phyloP scores from a whole-genome alignment of 2,797 vertebrate species.

The Halcyon chelicuti region DNA sequence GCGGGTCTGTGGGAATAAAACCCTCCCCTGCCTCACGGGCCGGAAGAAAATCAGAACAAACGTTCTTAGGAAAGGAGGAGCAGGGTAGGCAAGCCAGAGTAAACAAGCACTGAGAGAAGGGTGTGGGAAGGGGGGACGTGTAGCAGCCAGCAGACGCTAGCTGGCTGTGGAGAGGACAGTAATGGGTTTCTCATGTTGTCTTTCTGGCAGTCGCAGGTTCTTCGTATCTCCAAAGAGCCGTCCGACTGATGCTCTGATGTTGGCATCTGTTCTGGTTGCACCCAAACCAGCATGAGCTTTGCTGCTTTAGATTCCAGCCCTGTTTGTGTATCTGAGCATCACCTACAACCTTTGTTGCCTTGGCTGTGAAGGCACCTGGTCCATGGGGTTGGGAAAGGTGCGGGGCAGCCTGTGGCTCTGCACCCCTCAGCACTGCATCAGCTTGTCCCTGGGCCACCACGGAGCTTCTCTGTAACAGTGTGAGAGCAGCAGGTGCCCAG shows the following conservation, averaged over 20 bases:
- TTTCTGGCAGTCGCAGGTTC: background rate
- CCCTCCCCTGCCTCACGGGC: constrained; percentile 45
- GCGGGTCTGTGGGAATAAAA: constrained; percentile 59
- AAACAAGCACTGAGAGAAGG: constrained; percentile 46
- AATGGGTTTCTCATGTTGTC: background rate
- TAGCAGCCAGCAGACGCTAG: background rate
- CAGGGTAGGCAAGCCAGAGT: constrained; percentile 41
- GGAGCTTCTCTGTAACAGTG: rapidly evolving
- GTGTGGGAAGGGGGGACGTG: constrained; percentile 17
- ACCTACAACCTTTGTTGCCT: background rate
- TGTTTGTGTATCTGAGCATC: background rate
- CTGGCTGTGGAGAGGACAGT: background rate
- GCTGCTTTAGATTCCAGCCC: background rate
- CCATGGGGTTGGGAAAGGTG: background rate
- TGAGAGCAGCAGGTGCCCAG: background rate
- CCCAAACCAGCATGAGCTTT: background rate
- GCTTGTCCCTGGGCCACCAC: background rate
- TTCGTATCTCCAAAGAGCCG: background rate
- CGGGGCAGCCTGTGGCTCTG: background rate
- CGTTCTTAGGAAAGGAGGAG: constrained; percentile 55
- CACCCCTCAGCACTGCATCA: background rate
- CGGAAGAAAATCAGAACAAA: constrained; percentile 63
- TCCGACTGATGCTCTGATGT: rapidly evolving
- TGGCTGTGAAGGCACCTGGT: background rate
- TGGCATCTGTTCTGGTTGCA: background rate